Percentiles rank a stretch among this genome's conserved stretches.
These are phyloP conservation scores for Typhlichthys eigenmanni DNA, from an alignment of 2,797 vertebrate species.

Conservation along the genomic window DNA sequence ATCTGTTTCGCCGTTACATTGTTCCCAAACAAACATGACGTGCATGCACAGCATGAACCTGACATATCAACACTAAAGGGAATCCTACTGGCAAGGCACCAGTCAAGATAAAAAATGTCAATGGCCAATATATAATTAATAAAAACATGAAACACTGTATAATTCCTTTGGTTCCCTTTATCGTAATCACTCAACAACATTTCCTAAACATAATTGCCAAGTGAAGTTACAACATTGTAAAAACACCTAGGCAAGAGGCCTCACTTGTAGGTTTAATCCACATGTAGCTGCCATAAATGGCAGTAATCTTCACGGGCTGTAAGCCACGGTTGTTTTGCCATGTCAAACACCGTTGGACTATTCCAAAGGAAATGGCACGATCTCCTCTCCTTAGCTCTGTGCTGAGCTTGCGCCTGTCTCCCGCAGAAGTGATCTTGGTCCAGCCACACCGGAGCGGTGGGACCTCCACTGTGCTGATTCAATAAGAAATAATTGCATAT, in stretches of 20 bases:
- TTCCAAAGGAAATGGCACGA: constrained; percentile 32
- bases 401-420: constrained; percentile 55
- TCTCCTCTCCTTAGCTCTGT: constrained; percentile 33
- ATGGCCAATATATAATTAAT: constrained; percentile 1
- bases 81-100: constrained; percentile 17
- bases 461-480: constrained; percentile 69
- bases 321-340: constrained; percentile 20
- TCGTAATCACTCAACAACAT: constrained; percentile 38
- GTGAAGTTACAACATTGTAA: constrained; percentile 32
- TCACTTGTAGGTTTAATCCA: constrained; percentile 26
- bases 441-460: constrained; percentile 40
- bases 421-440: constrained; percentile 58
- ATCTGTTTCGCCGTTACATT: constrained; percentile 18
- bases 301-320: constrained; percentile 26
- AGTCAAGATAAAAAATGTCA: constrained; percentile 13
- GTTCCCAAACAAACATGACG: constrained; percentile 35
- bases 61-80: constrained; percentile 34
- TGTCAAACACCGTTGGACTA: constrained; percentile 45
- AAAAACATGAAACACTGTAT: too few species aligned
- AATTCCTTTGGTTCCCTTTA: constrained; percentile 21
- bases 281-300: constrained; percentile 41
- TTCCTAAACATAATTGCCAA: constrained; percentile 42
- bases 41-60: constrained; percentile 17
- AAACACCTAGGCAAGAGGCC: constrained; percentile 43
- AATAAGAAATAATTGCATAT: constrained; percentile 73